A percentile compares a stretch with the other conserved stretches of the same genome.
phyloP scores from a whole-genome alignment of 2,888 invertebrate species.

The Megastigmus dorsalis region DNA sequence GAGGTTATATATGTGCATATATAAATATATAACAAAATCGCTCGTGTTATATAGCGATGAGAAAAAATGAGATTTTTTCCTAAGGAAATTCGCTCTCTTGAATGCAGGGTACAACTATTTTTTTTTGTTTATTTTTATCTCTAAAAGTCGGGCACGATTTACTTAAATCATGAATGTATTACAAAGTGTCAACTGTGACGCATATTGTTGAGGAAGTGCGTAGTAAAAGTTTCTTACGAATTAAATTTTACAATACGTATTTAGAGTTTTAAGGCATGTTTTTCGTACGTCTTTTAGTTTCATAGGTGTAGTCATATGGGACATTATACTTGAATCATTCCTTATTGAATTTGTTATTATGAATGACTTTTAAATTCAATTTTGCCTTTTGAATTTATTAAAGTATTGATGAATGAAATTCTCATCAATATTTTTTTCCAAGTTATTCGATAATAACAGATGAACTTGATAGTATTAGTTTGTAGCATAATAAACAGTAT shows the following conservation, averaged over 20 bases:
- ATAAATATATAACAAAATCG: neutral
- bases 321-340: constrained; percentile 15
- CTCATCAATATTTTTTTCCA: neutral
- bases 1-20: neutral
- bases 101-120: constrained; percentile 49
- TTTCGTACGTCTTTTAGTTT: constrained; percentile 40
- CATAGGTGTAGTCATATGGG: constrained; percentile 17
- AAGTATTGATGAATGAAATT: neutral
- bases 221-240: constrained; percentile 24
- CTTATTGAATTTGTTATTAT: constrained; percentile 26
- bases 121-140: constrained; percentile 32
- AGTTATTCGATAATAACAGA: constrained; percentile 36
- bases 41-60: neutral
- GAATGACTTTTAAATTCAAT: constrained; percentile 19
- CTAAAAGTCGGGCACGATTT: constrained; percentile 32
- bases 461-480: constrained; percentile 20
- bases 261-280: constrained; percentile 41
- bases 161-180: constrained; percentile 34
- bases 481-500: constrained; percentile 32
- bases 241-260: constrained; percentile 29
- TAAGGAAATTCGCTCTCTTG: constrained; percentile 31
- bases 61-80: constrained; percentile 43
- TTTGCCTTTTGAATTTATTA: neutral
- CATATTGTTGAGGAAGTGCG: neutral
- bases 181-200: neutral